phyloP scores from a whole-genome alignment of 2,113 vertebrate species.

The Ptilorrhoa leucosticta region DNA sequence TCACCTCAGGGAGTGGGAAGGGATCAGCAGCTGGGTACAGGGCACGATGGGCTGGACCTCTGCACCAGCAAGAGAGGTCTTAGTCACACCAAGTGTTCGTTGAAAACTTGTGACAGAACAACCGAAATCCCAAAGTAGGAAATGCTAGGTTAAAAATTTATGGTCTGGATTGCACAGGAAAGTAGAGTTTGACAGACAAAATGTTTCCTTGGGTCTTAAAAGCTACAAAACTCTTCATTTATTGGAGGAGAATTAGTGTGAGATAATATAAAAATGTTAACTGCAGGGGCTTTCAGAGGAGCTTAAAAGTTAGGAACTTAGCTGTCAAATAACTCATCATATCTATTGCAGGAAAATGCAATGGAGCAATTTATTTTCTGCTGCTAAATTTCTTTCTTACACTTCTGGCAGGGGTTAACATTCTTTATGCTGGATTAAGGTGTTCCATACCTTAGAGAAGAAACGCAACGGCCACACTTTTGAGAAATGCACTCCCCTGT shows the following conservation, averaged over 20 bases:
- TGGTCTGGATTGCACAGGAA: background rate
- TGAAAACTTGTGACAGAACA: background rate
- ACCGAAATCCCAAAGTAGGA: background rate
- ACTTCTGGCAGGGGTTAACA: background rate
- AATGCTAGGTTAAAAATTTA: background rate
- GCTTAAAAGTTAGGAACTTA: background rate
- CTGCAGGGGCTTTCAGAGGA: background rate
- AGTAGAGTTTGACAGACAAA: background rate
- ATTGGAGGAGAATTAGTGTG: background rate
- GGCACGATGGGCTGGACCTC: fast-evolving
- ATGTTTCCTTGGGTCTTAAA: constrained; percentile 3
- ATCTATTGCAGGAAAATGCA: background rate
- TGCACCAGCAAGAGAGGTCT: background rate
- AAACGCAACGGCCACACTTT: background rate
- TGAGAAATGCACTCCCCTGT: background rate
- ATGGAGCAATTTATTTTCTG: background rate
- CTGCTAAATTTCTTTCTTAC: background rate
- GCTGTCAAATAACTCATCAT: background rate
- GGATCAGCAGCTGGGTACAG: background rate
- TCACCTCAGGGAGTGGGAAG: background rate
- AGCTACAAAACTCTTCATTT: background rate
- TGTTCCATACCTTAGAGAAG: background rate
- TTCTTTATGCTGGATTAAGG: background rate
- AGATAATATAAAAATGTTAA: background rate
- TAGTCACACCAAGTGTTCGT: background rate